A percentile compares a stretch with the other conserved stretches of the same genome.
Conservation (phyloP, 2,888 invertebrate species). For the Luperina nickerlii region DNA sequence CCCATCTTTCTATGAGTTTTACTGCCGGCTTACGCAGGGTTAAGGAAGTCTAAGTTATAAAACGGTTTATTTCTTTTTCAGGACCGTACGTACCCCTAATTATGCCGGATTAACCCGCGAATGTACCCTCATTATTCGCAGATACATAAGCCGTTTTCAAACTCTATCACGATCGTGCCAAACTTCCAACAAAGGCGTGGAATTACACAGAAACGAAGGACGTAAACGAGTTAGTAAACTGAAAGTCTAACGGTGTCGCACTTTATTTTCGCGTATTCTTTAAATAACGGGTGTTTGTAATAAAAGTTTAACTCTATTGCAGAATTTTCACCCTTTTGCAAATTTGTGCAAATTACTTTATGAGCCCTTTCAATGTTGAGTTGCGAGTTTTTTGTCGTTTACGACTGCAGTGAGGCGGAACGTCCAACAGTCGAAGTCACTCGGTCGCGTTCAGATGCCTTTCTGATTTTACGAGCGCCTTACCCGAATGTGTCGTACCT, state of each 20-base stretch:
- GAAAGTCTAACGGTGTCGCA: slow-evolving; percentile 75
- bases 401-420: slow-evolving; percentile 80
- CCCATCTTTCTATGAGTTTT: slow-evolving; percentile 90
- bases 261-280: slow-evolving; percentile 76
- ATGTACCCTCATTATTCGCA: slow-evolving; percentile 76
- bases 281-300: slow-evolving; percentile 83
- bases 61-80: slow-evolving; percentile 89
- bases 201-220: slow-evolving; percentile 68
- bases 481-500: slow-evolving; percentile 77
- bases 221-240: slow-evolving; percentile 80
- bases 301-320: slow-evolving; percentile 80
- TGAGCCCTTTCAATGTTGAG: slow-evolving; percentile 82
- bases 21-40: slow-evolving; percentile 88
- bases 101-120: slow-evolving; percentile 80
- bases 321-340: slow-evolving; percentile 87
- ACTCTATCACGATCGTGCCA: slow-evolving; percentile 66
- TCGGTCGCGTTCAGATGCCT: slow-evolving; percentile 74
- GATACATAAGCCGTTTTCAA: slow-evolving; percentile 62
- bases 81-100: slow-evolving; percentile 83
- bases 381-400: slow-evolving; percentile 83
- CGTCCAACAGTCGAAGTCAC: slow-evolving; percentile 72
- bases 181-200: slow-evolving; percentile 67
- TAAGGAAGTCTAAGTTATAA: slow-evolving; percentile 88
- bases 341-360: slow-evolving; percentile 90
- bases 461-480: slow-evolving; percentile 76